Percentiles rank a stretch among this genome's conserved stretches.
phyloP scores from a whole-genome alignment of 1,140 invertebrate genomes.

The Caerostris darwini region DNA sequence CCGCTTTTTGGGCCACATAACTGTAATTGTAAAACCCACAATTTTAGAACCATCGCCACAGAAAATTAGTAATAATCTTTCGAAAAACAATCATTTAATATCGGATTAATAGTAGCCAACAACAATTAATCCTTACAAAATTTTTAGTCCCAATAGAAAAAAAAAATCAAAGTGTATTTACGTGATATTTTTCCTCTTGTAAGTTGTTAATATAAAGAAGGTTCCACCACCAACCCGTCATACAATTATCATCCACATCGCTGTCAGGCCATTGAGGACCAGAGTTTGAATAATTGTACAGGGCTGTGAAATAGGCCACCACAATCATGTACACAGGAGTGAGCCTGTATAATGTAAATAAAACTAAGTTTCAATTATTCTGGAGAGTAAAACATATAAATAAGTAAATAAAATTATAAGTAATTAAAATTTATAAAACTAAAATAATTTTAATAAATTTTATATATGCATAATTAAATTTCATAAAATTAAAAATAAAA shows the following conservation, averaged over 20 bases:
- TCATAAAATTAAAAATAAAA: too few relatives aligned
- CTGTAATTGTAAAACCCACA: too few relatives aligned
- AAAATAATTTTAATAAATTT: too few relatives aligned
- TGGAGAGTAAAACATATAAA: background rate
- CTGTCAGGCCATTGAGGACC: conserved; percentile 71
- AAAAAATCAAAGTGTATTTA: background rate
- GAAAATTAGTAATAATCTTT: too few relatives aligned
- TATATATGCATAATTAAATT: too few relatives aligned
- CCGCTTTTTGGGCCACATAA: too few relatives aligned
- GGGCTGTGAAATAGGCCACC: background rate
- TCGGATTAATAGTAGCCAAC: too few relatives aligned
- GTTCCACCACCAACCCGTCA: conserved; percentile 79
- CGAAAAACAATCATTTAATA: too few relatives aligned
- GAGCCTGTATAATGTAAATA: conserved; percentile 2
- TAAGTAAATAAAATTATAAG: background rate
- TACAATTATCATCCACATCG: conserved; percentile 60
- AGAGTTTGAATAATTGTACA: conserved; percentile 34
- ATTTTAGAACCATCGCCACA: too few relatives aligned
- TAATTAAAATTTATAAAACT: too few relatives aligned
- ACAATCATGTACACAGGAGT: conserved; percentile 43
- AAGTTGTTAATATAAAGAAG: conserved; percentile 79
- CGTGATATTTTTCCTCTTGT: background rate
- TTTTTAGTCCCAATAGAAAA: too few relatives aligned
- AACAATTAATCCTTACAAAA: too few relatives aligned
- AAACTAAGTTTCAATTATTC: conserved; percentile 24